Base-by-base conservation (phyloP, 2,113 vertebrate genomes). In the Struthio camelus region DNA sequence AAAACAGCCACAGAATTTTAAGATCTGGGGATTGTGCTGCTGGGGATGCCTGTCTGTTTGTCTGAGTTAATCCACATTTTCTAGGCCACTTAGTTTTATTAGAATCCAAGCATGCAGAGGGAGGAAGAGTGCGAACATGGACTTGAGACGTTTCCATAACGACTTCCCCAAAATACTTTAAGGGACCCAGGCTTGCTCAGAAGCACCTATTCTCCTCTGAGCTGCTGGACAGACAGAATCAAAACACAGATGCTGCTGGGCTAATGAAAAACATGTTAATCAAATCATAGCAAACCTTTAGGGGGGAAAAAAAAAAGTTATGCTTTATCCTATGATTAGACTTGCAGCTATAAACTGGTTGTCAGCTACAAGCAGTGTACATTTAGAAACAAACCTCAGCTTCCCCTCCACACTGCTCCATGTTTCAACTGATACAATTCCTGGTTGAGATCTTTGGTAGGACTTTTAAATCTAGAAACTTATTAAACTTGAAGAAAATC, bases 211-310 rank as follows among this genome's bases (percentile, higher is more conserved):
- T 96, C 18, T 76, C 85, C 91, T 86, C 61, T 53, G 44, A 94
- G 50, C 14, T 89, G 61, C 83, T 56, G 53, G 70, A 85, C 13
- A 77, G 87, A 70, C 17, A 70, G 66, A 77, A 80, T 79, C 24
- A 34, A 94, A 92, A 30, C 56, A 36, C 81, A 95, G 78, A 65
- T 91, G 66, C 44, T 76, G 14, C 62, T 62, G 64, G 56, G 18
- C 61, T 88, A 93, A 88, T 90, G 79, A 86, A 87, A 86, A 32
- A 36, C 76, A 16, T 62, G 50, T 84, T 93, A 95, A 93, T 90
- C 50, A 90, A 93, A 84, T 87, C 80, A 64, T 27, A 87, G 53
- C 73, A 82, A 89, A 80, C 12, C 32, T 81, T 90, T 32, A 5
- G 8, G 56, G 56, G 30, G 56, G 15, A 85, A 87, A 82, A 50